Percentiles rank a stretch among this genome's conserved stretches.
Evolutionary conservation across 2,888 invertebrate genomes (phyloP).

Genomic region (Tryphoninae sp.): DNA sequence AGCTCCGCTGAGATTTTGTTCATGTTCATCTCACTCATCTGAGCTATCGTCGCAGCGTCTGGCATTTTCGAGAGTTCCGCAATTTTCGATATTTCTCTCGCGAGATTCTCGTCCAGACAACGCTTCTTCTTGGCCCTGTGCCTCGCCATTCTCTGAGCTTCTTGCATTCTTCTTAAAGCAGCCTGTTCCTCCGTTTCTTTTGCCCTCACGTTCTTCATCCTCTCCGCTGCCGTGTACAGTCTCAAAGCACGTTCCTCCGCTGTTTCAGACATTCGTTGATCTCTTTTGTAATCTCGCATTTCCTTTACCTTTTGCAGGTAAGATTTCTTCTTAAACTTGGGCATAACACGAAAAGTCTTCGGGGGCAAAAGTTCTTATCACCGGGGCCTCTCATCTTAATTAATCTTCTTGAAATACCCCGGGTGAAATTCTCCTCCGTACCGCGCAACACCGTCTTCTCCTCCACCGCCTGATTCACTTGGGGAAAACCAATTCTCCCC

Average conservation of each 20-base stretch:
- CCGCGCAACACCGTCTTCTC: constrained; percentile 14
- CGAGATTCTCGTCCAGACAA: constrained; percentile 79
- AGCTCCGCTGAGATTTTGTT: constrained; percentile 80
- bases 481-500: not conserved
- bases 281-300: constrained; percentile 73
- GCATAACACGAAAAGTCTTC: constrained; percentile 65
- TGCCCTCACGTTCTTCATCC: constrained; percentile 79
- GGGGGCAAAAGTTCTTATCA: constrained; percentile 51
- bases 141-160: constrained; percentile 80
- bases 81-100: constrained; percentile 79
- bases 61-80: constrained; percentile 80
- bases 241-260: constrained; percentile 77
- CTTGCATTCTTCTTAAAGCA: constrained; percentile 78
- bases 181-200: constrained; percentile 80
- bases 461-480: not conserved
- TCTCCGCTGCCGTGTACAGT: constrained; percentile 75
- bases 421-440: constrained; percentile 35
- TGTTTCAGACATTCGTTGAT: constrained; percentile 76
- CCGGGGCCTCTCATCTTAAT: constrained; percentile 67
- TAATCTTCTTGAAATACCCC: constrained; percentile 51
- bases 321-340: constrained; percentile 68
- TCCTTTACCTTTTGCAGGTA: constrained; percentile 71
- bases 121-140: constrained; percentile 80
- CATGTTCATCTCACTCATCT: constrained; percentile 80
- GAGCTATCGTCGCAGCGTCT: constrained; percentile 78